Evolutionary conservation across 1,140 invertebrate species (phyloP).

Genomic region (Himalopsyche phryganea): DNA sequence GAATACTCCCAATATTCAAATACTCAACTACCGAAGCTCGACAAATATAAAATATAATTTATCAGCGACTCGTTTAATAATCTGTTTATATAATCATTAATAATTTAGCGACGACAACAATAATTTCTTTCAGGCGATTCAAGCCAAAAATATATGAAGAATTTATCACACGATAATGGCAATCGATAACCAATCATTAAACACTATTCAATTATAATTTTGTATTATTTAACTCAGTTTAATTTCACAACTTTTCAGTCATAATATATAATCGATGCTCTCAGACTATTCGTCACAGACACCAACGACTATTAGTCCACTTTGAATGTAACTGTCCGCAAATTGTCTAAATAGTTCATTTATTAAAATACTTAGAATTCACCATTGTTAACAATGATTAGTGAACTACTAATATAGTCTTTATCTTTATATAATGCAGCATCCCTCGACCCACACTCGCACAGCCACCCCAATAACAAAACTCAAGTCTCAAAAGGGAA

Average conservation of each 20-base stretch:
- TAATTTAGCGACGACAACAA: conserved; percentile 33
- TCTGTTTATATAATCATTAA: conserved; percentile 23
- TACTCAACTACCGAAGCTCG: conserved; percentile 35
- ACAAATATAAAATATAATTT: conserved; percentile 35
- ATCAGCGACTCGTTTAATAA: conserved; percentile 26
- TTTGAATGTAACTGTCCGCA: conserved; percentile 25
- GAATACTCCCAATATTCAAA: neutral
- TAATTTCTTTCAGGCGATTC: conserved; percentile 31
- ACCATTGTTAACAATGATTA: conserved; percentile 23
- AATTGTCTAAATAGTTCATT: conserved; percentile 25
- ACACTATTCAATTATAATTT: conserved; percentile 33
- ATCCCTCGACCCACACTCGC: conserved; percentile 30
- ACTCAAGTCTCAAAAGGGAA: neutral
- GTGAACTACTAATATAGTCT: conserved; percentile 26
- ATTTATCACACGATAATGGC: conserved; percentile 36
- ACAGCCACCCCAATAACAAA: conserved; percentile 26
- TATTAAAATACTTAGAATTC: conserved; percentile 26
- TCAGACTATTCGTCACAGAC: conserved; percentile 20
- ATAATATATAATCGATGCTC: conserved; percentile 21
- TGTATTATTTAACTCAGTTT: conserved; percentile 29
- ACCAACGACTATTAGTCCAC: conserved; percentile 16
- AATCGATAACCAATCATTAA: conserved; percentile 32
- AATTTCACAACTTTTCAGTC: conserved; percentile 31
- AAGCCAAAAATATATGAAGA: conserved; percentile 36
- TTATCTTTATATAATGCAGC: conserved; percentile 31